Evolutionary conservation across 2,888 invertebrate genomes (phyloP).

Genomic region (Drosophila picticornis): DNA sequence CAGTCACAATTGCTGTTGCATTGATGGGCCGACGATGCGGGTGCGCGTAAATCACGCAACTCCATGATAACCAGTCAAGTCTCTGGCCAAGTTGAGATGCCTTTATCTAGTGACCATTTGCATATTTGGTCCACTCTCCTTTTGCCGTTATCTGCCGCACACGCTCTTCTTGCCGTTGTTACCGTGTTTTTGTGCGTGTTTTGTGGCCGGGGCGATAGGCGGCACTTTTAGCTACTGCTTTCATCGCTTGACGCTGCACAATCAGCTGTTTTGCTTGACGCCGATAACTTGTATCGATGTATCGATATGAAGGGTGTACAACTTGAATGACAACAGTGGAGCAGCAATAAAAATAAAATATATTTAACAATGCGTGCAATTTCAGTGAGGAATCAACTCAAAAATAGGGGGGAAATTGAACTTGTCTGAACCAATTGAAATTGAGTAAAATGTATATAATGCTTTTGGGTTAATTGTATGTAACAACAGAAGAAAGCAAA

Average conservation of each 20-base stretch:
- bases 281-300: neutral
- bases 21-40: conserved; percentile 26
- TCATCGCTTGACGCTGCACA: conserved; percentile 14
- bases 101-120: conserved; percentile 50
- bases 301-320: neutral
- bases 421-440: neutral
- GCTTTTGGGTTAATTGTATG: no score
- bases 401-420: neutral
- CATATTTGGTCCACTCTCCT: conserved; percentile 38
- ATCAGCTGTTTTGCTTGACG: neutral
- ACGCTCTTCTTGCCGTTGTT: conserved; percentile 31
- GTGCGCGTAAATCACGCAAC: conserved; percentile 61
- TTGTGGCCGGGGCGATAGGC: conserved; percentile 39
- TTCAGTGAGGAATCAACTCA: neutral
- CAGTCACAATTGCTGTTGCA: conserved; percentile 23
- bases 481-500: neutral
- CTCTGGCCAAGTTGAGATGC: conserved; percentile 13
- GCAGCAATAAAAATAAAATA: neutral
- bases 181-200: conserved; percentile 14
- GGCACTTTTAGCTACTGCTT: conserved; percentile 28
- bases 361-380: neutral
- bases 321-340: neutral
- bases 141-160: conserved; percentile 14
- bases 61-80: conserved; percentile 53
- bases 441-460: neutral